These are phyloP conservation scores for Euura saliciscinereae DNA, from an alignment of 1,140 invertebrate species.

Conservation along the genomic window DNA sequence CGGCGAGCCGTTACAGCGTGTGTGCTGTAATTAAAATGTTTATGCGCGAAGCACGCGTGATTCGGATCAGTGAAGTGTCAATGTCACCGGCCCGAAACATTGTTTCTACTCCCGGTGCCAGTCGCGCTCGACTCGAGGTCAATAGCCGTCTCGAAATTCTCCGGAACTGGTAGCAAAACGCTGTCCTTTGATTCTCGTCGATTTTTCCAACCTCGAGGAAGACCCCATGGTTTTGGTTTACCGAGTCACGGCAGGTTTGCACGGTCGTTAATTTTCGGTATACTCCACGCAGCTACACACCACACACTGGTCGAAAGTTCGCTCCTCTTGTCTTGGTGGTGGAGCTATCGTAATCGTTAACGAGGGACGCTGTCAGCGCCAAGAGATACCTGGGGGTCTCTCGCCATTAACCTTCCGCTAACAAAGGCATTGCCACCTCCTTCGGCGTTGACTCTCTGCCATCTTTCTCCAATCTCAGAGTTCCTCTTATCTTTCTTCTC, in stretches of 20 bases:
- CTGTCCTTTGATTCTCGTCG: neutral
- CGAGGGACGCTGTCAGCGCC: conserved; percentile 47
- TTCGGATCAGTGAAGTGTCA: conserved; percentile 1
- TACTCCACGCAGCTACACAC: conserved; percentile 24
- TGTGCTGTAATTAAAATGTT: neutral
- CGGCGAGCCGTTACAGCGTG: neutral
- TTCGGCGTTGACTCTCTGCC: conserved; percentile 22
- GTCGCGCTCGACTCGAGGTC: no score
- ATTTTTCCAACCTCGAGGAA: neutral
- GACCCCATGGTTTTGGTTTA: conserved; percentile 29
- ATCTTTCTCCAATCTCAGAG: conserved; percentile 2
- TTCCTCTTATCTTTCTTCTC: neutral
- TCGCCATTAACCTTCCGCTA: conserved; percentile 53
- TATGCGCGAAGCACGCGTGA: neutral
- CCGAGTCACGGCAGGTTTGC: conserved; percentile 40
- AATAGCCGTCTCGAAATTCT: no score
- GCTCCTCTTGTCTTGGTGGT: conserved; percentile 29
- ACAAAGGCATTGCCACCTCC: conserved; percentile 51
- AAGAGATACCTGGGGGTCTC: conserved; percentile 41
- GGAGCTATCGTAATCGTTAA: conserved; percentile 50
- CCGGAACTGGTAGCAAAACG: neutral
- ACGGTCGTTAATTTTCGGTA: conserved; percentile 43
- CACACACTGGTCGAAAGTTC: neutral
- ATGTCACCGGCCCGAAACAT: neutral
- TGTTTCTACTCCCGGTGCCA: no score